These are phyloP conservation scores for Drosophila cardini DNA, from an alignment of 1,140 invertebrate genomes.

Conservation along the genomic window DNA sequence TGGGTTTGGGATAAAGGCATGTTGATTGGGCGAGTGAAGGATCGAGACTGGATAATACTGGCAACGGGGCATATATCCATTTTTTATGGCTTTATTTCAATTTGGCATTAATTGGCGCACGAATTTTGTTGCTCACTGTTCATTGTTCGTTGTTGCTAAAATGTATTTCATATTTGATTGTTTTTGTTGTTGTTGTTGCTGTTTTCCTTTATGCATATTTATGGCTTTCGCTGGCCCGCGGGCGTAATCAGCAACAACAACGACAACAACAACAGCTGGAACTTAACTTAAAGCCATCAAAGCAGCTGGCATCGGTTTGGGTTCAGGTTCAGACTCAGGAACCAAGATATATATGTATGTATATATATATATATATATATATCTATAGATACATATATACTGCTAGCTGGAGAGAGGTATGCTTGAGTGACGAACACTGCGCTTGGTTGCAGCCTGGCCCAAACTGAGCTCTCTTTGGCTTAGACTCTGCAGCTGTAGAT, in stretches of 20 bases:
- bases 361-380: too few relatives aligned
- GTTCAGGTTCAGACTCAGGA: slow-evolving; percentile 1
- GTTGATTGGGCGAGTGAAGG: neutral
- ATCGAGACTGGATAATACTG: neutral
- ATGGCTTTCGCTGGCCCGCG: slow-evolving; percentile 54
- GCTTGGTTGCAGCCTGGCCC: slow-evolving; percentile 8
- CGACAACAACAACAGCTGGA: slow-evolving; percentile 27
- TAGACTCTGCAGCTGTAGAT: slow-evolving; percentile 5
- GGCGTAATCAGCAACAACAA: slow-evolving; percentile 37
- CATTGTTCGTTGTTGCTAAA: slow-evolving; percentile 28
- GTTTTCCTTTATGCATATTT: slow-evolving; percentile 41
- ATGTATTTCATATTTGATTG: slow-evolving; percentile 40
- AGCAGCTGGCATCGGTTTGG: slow-evolving; percentile 23
- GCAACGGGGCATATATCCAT: slow-evolving; percentile 34
- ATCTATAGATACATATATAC: too few relatives aligned
- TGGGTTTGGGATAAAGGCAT: neutral
- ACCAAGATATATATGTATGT: neutral
- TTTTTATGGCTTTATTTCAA: slow-evolving; percentile 76
- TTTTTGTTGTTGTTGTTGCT: neutral
- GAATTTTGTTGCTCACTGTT: slow-evolving; percentile 31
- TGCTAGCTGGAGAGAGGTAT: slow-evolving; percentile 27
- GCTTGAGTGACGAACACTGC: slow-evolving; percentile 40
- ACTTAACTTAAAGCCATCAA: neutral
- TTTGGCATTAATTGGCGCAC: slow-evolving; percentile 71
- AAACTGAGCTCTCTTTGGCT: neutral